Percentiles rank a stretch among this genome's conserved stretches.
phyloP scores from a whole-genome alignment of 2,888 invertebrate genomes.

The Lathronympha strigana region DNA sequence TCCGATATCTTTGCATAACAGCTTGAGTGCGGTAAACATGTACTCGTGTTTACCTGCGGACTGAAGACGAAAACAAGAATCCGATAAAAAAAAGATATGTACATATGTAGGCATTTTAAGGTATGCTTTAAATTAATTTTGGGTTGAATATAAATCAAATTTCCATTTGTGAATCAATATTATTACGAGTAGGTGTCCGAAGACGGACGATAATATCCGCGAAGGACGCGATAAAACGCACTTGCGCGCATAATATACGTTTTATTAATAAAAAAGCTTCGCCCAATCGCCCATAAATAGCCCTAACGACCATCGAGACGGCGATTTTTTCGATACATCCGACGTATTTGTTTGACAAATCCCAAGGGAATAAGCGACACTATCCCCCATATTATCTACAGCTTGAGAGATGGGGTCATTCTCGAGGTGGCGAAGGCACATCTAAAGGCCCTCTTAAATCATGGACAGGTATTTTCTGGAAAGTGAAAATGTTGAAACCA shows the following conservation, averaged over 20 bases:
- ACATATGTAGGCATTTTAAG: neutral
- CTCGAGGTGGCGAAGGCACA: conserved; percentile 79
- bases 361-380: conserved; percentile 77
- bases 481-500: conserved; percentile 38
- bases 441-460: conserved; percentile 75
- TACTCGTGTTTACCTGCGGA: conserved; percentile 62
- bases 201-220: conserved; percentile 80
- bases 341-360: conserved; percentile 84
- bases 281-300: conserved; percentile 82
- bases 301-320: conserved; percentile 79
- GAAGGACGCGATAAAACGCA: conserved; percentile 78
- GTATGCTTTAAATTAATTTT: neutral
- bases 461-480: conserved; percentile 73
- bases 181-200: conserved; percentile 79
- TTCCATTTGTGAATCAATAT: conserved; percentile 65
- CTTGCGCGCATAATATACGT: conserved; percentile 84
- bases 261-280: conserved; percentile 83
- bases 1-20: conserved; percentile 78
- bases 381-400: conserved; percentile 75
- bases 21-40: conserved; percentile 71
- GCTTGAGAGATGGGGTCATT: conserved; percentile 83
- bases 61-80: conserved; percentile 31
- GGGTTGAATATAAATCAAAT: conserved; percentile 48
- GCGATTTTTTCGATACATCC: conserved; percentile 82
- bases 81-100: neutral